Conservation (phyloP, 2,888 invertebrate species). For the Lasioglossum vierecki region DNA sequence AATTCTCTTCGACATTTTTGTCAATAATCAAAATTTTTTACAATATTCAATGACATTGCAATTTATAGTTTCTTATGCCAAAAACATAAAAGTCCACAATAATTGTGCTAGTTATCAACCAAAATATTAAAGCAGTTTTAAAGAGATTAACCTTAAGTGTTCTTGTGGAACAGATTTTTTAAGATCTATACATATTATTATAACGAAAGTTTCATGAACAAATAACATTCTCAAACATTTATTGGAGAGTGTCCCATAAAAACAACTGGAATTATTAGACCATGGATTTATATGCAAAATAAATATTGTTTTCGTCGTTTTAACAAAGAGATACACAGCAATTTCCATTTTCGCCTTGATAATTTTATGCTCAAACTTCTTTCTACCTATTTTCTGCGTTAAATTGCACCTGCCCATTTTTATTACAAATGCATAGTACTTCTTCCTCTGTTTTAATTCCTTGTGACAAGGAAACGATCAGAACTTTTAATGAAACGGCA, state of each 20-base stretch:
- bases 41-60: no score
- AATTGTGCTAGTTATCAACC: no score
- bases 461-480: background rate
- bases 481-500: background rate
- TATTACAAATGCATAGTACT: background rate
- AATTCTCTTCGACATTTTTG: background rate
- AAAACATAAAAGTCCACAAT: no score
- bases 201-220: background rate
- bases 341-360: background rate
- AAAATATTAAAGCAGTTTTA: no score
- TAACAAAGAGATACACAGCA: background rate
- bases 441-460: background rate
- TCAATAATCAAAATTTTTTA: no score
- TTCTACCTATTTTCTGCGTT: background rate
- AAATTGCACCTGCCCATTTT: background rate
- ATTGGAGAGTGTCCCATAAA: background rate
- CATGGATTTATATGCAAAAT: background rate
- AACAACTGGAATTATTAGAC: background rate
- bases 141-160: background rate
- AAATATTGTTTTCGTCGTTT: background rate
- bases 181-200: background rate
- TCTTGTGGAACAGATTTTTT: background rate
- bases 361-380: background rate
- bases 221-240: background rate
- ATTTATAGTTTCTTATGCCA: no score